Base-by-base conservation (phyloP, 2,797 vertebrate genomes). In the Florisuga fusca region DNA sequence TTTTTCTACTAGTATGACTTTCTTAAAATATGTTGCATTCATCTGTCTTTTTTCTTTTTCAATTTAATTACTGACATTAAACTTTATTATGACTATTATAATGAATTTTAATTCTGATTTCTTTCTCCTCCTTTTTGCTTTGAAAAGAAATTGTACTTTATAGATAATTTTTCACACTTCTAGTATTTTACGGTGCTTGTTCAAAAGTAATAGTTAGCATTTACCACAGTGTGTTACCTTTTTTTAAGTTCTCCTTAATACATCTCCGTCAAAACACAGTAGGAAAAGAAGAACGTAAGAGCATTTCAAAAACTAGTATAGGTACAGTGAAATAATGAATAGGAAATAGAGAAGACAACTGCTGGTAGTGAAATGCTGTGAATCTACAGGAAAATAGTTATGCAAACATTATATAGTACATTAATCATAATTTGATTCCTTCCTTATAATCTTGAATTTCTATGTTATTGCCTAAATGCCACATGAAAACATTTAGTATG, bases 211-310 rank as follows among this genome's bases (percentile, higher is more conserved):
- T 83, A 88, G 62, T 76, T 76, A 73, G 59, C 62, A 76, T 74
- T 95, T 93, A 79, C 66, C 92, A 63, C 88, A 93, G 76, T 92
- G 64, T 95, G 87, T 62, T 77, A 38, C 72, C 86, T 93, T 87
- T 91, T 94, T 71, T 43, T 34, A 87, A 94, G 69, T 68, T 91
- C 69, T 92, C 18, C n/a, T 93, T 94, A 90, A 73, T 85, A 77
- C 34, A 92, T 31, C 64, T 92, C 94, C 87, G 95, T 97, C 95
- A 95, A 83, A 66, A 20, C 95, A 84, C 88, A 93, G 95, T 79
- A 77, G 92, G 95, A 90, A 59, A 93, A 91, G 45, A 95, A 55
- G 41, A 76, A 94, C 81, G 66, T 87, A 89, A 92, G 69, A 92
- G 84, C 11, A 4, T 95, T 95, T 95, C 67, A 92, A 90, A 76